Evolutionary conservation across 2,113 vertebrate genomes (phyloP).

Genomic region (Hucho hucho): DNA sequence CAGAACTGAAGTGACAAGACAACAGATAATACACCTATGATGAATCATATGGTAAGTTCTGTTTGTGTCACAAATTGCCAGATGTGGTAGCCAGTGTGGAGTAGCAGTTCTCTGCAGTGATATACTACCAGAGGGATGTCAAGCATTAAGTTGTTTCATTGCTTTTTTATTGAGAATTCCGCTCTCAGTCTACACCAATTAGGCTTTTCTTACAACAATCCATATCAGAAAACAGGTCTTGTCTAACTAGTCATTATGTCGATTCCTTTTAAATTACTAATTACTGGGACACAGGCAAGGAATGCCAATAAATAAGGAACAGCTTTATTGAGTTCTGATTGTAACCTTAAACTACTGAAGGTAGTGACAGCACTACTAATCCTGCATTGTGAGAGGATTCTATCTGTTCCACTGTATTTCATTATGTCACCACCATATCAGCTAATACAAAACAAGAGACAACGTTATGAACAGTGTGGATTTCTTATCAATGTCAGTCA

Average conservation of each 20-base stretch:
- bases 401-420: neutral
- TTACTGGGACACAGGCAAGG: slow-evolving; percentile 63
- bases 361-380: slow-evolving; percentile 10
- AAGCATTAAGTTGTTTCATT: slow-evolving; percentile 49
- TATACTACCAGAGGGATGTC: slow-evolving; percentile 23
- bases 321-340: slow-evolving; percentile 56
- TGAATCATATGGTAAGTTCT: slow-evolving; percentile 29
- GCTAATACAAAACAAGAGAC: neutral
- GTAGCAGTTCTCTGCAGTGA: slow-evolving; percentile 1
- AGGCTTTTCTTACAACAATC: slow-evolving; percentile 62
- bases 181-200: slow-evolving; percentile 61
- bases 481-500: slow-evolving; percentile 11
- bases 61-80: slow-evolving; percentile 33
- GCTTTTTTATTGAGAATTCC: slow-evolving; percentile 57
- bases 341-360: slow-evolving; percentile 47
- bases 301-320: slow-evolving; percentile 55
- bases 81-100: neutral
- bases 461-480: neutral
- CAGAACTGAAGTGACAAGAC: slow-evolving; percentile 24
- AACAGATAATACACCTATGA: slow-evolving; percentile 12
- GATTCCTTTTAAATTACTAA: slow-evolving; percentile 66
- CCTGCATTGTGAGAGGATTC: neutral
- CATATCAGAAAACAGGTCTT: slow-evolving; percentile 62
- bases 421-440: neutral
- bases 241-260: slow-evolving; percentile 60